phyloP scores from a whole-genome alignment of 2,888 invertebrate genomes.

The Lapara coniferarum region DNA sequence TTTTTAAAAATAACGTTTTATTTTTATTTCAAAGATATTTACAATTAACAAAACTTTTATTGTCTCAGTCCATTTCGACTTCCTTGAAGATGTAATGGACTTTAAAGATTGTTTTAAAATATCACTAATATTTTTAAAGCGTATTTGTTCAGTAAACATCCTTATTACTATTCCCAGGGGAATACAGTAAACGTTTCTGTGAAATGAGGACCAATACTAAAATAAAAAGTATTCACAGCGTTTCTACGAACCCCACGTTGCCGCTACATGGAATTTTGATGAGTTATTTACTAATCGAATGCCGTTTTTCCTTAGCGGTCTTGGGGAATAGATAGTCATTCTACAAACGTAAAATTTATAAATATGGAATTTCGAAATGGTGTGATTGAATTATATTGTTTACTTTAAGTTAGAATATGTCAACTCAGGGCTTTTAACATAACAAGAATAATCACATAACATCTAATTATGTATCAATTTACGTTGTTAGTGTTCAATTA shows the following conservation, averaged over 20 bases:
- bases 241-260: conserved; percentile 5
- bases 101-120: no score
- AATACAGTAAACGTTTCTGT: conserved; percentile 7
- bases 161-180: conserved; percentile 8
- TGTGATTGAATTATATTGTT: no score
- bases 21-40: no score
- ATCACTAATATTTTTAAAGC: no score
- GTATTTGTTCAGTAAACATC: background rate
- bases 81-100: no score
- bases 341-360: background rate
- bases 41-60: no score
- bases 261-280: conserved; percentile 12
- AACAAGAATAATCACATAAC: no score
- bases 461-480: no score
- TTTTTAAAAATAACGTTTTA: no score
- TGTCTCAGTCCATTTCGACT: no score
- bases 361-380: background rate
- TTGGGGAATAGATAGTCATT: background rate
- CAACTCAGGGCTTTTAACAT: background rate
- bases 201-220: conserved; percentile 1
- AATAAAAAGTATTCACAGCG: conserved; percentile 2
- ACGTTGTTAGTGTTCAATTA: no score
- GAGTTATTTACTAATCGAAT: conserved; percentile 14
- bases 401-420: no score
- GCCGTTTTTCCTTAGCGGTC: conserved; percentile 6